Conservation (phyloP, 2,797 vertebrate species). For the Xyrichtys novacula region DNA sequence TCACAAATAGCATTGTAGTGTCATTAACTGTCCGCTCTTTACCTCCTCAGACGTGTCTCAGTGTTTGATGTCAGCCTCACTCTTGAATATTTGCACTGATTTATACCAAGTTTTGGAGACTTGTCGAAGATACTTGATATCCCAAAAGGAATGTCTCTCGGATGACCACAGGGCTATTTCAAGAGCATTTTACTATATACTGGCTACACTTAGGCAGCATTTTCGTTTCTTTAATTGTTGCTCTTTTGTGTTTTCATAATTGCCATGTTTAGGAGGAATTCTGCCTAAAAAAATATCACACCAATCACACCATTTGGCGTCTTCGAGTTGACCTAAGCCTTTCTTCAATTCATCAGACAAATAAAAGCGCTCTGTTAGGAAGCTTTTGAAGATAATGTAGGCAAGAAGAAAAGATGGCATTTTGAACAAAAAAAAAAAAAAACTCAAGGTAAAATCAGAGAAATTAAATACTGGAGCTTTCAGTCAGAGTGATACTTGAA, state of each 20-base stretch:
- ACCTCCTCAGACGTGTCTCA: constrained; percentile 52
- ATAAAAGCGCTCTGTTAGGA: not conserved
- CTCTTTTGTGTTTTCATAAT: constrained; percentile 30
- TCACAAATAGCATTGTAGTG: constrained; percentile 59
- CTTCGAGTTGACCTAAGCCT: not conserved
- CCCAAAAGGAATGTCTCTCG: constrained; percentile 52
- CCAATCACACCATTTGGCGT: constrained; percentile 16
- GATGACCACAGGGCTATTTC: constrained; percentile 55
- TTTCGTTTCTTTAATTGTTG: not conserved
- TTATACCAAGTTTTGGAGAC: constrained; percentile 41
- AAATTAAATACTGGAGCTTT: constrained; percentile 11
- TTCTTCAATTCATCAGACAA: constrained; percentile 1
- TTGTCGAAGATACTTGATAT: constrained; percentile 51
- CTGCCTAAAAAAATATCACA: constrained; percentile 27
- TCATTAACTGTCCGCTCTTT: constrained; percentile 63
- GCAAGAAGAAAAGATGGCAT: constrained; percentile 9
- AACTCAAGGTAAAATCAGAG: constrained; percentile 1
- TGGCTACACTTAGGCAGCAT: constrained; percentile 19
- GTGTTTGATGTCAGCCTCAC: constrained; percentile 46
- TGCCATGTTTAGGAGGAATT: constrained; percentile 14
- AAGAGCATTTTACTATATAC: constrained; percentile 29
- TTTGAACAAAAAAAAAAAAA: constrained; percentile 9
- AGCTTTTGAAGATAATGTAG: constrained; percentile 11
- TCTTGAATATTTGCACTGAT: constrained; percentile 50
- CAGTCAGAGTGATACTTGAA: constrained; percentile 13